Percentiles rank a stretch among this genome's conserved stretches.
These are phyloP conservation scores for Drosophila virilis DNA, from an alignment of 1,140 invertebrate species.

Conservation along the genomic window DNA sequence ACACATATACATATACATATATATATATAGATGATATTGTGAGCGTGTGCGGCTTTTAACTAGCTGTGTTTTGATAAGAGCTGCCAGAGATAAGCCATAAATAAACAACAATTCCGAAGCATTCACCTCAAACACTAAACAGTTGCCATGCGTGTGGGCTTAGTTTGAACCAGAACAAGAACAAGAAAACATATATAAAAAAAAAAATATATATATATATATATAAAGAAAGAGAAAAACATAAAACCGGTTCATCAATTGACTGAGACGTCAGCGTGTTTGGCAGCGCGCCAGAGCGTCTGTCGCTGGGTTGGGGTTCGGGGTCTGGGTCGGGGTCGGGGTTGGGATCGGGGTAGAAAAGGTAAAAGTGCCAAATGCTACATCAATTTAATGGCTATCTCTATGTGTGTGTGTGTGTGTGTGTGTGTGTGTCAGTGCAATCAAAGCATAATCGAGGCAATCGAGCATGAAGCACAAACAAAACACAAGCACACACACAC, in stretches of 20 bases:
- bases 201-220: not conserved
- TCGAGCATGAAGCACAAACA: conserved; percentile 62
- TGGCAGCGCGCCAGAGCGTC: conserved; percentile 6
- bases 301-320: conserved; percentile 1
- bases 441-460: conserved; percentile 71
- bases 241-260: conserved; percentile 55
- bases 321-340: conserved; percentile 20
- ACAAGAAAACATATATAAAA: not conserved
- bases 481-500: not conserved
- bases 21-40: not conserved
- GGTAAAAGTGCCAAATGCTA: conserved; percentile 69
- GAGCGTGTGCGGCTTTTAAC: conserved; percentile 30
- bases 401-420: conserved; percentile 4
- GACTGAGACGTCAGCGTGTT: conserved; percentile 14
- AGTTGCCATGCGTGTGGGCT: conserved; percentile 22
- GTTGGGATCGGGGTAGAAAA: conserved; percentile 20
- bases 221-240: not conserved
- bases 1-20: not conserved
- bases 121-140: conserved; percentile 32
- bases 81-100: conserved; percentile 71
- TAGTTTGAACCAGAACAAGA: conserved; percentile 1
- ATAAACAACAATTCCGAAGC: conserved; percentile 40
- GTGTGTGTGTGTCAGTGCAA: conserved; percentile 43
- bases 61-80: conserved; percentile 63
- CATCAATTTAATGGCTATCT: conserved; percentile 52